Base-by-base conservation (phyloP, 2,113 vertebrate species). In the Peromyscus californicus region DNA sequence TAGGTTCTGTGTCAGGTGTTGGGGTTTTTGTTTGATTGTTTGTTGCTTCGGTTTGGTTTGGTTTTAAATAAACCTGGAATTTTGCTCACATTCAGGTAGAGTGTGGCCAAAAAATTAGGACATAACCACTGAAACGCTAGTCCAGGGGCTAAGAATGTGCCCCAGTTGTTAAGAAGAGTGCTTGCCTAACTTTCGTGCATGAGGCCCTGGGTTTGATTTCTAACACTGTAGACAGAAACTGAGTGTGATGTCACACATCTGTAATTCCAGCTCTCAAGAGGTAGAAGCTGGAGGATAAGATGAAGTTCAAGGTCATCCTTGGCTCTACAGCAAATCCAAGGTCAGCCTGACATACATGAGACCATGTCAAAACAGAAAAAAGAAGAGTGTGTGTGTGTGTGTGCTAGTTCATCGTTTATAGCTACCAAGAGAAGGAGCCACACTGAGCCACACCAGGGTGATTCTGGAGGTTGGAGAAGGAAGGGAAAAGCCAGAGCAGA, bases 41-140 rank as follows among this genome's bases (percentile, higher is more conserved):
- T 7, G 57, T 3, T n/a, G n/a, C n/a, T n/a, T 48, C 1, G 17
- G 4, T n/a, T n/a, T 79, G 29, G 10, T 57, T 80, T 72, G 17
- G 70, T 39, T 76, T 80, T 12, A 88, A 90, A 84, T 17, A 33
- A 78, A 36, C 63, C 12, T 33, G 33, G 36, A 45, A 84, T 76
- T 70, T 78, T 89, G 29, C 5, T 80, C 93, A 95, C 6, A 92
- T 39, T 95, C 36, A 31, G 36, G 17, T 45, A 11, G 7, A 76
- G 3, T 13, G 29, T 48, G 36, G 29, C n/a, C 15, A 90, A 63
- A 8, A 93, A 57, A 61, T 72, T 39, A 54, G 67, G 76, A 59
- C 13, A 80, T 12, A 8, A n/a, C 0, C 0, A 9, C 26, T 59
- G 22, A 65, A 74, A 87, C 42, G n/a, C 69, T 6, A 65, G 57